A percentile compares a stretch with the other conserved stretches of the same genome.
phyloP scores from a whole-genome alignment of 2,113 vertebrate genomes.

The Marmota monax region DNA sequence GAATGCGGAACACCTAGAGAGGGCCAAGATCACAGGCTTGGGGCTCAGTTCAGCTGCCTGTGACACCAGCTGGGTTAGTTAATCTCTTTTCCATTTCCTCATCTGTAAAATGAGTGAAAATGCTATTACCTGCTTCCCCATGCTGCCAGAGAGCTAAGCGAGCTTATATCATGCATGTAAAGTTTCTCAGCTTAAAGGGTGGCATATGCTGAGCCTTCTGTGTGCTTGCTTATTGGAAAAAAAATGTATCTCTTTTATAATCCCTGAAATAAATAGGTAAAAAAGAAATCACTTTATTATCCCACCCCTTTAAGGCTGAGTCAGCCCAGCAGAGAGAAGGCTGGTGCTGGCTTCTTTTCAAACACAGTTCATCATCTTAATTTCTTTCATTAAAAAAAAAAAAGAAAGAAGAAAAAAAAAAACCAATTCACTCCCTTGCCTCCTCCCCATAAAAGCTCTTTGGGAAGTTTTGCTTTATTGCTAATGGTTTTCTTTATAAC shows the following conservation, averaged over 20 bases:
- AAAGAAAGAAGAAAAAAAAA: neutral
- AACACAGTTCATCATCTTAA: conserved; percentile 68
- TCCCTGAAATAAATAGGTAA: conserved; percentile 15
- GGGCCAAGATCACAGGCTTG: neutral
- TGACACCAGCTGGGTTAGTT: neutral
- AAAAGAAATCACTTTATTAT: conserved; percentile 28
- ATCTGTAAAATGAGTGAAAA: neutral
- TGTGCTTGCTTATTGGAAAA: conserved; percentile 14
- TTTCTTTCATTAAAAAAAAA: conserved; percentile 49
- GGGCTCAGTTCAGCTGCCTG: neutral
- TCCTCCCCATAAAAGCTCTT: conserved; percentile 72
- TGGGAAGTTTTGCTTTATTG: conserved; percentile 79
- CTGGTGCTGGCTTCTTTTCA: conserved; percentile 52
- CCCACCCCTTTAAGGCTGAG: neutral
- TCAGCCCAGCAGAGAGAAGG: conserved; percentile 34
- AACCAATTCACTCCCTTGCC: conserved; percentile 60
- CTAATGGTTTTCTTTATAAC: conserved; percentile 81
- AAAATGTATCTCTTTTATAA: conserved; percentile 15
- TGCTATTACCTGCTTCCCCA: neutral
- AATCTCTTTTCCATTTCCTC: neutral
- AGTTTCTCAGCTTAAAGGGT: neutral
- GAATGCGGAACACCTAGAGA: rapidly evolving
- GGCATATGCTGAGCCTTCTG: neutral
- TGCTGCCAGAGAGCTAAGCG: neutral
- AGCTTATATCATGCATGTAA: neutral